A percentile compares a stretch with the other conserved stretches of the same genome.
Conservation (phyloP, 2,113 vertebrate species). For the Zosterops hypoxanthus region DNA sequence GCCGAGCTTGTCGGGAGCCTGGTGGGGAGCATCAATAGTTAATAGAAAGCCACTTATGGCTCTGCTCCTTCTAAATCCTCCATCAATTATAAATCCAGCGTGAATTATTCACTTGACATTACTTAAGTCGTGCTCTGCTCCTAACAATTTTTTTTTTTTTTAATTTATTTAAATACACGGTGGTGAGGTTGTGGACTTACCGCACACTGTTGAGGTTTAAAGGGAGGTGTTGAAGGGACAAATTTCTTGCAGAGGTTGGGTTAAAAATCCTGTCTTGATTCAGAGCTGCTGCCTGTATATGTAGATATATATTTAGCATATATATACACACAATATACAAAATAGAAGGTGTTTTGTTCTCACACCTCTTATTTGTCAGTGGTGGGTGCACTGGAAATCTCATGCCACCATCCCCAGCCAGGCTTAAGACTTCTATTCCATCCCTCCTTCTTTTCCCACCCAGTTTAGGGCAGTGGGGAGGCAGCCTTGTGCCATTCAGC, state of each 20-base stretch:
- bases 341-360: background rate
- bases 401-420: accelerated
- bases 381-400: background rate
- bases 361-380: accelerated
- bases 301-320: no score
- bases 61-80: slow-evolving; percentile 65
- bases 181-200: background rate
- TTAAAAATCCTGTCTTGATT: background rate
- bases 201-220: background rate
- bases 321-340: background rate
- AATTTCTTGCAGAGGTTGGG: background rate
- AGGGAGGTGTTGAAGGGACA: background rate
- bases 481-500: background rate
- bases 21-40: slow-evolving; percentile 71
- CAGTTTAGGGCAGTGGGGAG: background rate
- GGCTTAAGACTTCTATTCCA: background rate
- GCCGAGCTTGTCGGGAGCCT: background rate
- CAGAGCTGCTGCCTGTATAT: background rate
- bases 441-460: background rate
- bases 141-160: background rate
- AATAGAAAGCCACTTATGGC: slow-evolving; percentile 65
- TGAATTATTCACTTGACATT: slow-evolving; percentile 73
- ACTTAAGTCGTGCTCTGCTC: slow-evolving; percentile 50
- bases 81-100: slow-evolving; percentile 71
- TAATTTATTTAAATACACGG: background rate